Percentiles rank a stretch among this genome's conserved stretches.
Conservation (phyloP, 2,113 vertebrate genomes). For the Mandrillus leucophaeus region DNA sequence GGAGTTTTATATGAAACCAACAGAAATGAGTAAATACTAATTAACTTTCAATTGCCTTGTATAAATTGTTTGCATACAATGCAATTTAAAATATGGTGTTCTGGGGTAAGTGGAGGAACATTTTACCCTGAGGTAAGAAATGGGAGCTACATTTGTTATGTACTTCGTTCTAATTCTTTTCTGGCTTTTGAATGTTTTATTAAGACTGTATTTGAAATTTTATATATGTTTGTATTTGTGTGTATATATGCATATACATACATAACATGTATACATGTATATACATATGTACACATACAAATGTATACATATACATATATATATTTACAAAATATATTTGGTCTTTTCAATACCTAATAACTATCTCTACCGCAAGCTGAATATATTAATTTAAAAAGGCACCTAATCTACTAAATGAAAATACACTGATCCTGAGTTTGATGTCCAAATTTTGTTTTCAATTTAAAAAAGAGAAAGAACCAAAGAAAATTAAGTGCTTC, state of each 20-base stretch:
- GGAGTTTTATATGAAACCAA: not conserved
- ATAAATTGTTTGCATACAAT: not conserved
- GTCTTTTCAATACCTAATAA: not conserved
- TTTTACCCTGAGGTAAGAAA: not conserved
- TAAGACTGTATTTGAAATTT: not conserved
- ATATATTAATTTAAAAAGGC: not conserved
- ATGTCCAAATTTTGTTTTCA: not conserved
- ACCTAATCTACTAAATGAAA: not conserved
- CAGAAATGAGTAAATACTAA: not conserved
- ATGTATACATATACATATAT: not conserved
- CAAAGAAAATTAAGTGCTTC: not conserved
- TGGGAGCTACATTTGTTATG: not conserved
- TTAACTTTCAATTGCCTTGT: not conserved
- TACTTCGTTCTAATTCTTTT: not conserved
- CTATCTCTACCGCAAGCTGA: not conserved
- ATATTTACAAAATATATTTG: not conserved
- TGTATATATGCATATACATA: not conserved
- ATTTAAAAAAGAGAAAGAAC: not conserved
- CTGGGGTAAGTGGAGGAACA: not conserved
- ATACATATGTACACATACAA: too few relatives aligned
- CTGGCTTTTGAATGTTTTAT: not conserved
- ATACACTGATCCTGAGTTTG: not conserved
- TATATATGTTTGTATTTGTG: not conserved
- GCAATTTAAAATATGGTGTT: not conserved
- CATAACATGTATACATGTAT: too few relatives aligned